phyloP scores from a whole-genome alignment of 2,888 invertebrate genomes.

The Epiblema foenella region DNA sequence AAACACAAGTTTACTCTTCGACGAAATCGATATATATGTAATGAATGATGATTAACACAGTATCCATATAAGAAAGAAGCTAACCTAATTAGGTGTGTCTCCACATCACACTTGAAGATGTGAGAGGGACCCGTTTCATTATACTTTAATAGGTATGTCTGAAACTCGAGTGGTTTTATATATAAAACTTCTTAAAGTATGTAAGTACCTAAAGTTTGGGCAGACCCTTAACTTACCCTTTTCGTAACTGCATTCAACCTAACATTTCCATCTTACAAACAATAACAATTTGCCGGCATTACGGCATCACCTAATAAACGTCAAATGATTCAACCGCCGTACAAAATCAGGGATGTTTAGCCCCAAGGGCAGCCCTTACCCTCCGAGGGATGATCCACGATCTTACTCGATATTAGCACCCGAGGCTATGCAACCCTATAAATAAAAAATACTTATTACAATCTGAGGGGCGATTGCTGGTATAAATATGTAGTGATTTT shows the following conservation, averaged over 20 bases:
- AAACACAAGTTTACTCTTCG: too few species aligned
- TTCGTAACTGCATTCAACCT: too few species aligned
- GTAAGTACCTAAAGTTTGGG: neutral
- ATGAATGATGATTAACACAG: too few species aligned
- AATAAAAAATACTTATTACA: slow-evolving; percentile 81
- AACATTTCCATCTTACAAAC: slow-evolving; percentile 42
- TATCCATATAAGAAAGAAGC: too few species aligned
- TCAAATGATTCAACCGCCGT: slow-evolving; percentile 64
- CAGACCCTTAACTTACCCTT: neutral
- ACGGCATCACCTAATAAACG: slow-evolving; percentile 71
- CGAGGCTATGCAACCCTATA: slow-evolving; percentile 72
- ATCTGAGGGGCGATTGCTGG: slow-evolving; percentile 60
- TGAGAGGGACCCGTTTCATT: too few species aligned
- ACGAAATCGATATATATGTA: too few species aligned
- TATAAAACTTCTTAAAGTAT: too few species aligned
- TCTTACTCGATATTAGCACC: slow-evolving; percentile 81
- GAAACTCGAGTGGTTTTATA: too few species aligned
- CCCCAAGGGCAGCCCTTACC: slow-evolving; percentile 54
- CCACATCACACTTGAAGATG: too few species aligned
- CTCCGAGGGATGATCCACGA: slow-evolving; percentile 69
- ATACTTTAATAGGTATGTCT: too few species aligned
- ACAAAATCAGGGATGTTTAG: slow-evolving; percentile 66
- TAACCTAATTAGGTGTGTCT: too few species aligned
- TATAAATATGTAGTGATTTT: slow-evolving; percentile 70
- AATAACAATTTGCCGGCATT: slow-evolving; percentile 60